A percentile compares a stretch with the other conserved stretches of the same genome.
phyloP scores from a whole-genome alignment of 2,113 vertebrate species.

The Baryphthengus martii region DNA sequence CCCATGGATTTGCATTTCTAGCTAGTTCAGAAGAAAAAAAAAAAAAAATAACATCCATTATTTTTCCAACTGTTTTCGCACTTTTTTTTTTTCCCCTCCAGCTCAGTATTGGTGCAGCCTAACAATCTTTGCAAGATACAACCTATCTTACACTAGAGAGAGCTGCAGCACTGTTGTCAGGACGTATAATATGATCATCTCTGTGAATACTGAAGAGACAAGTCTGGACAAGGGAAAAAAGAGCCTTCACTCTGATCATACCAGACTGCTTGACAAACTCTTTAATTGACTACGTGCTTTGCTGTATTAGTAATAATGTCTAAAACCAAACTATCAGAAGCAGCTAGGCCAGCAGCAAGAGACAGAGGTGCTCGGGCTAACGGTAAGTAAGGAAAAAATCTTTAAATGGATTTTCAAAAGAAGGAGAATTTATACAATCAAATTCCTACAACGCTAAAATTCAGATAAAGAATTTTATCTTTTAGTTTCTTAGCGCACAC shows the following conservation, averaged over 20 bases:
- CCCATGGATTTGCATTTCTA: background rate
- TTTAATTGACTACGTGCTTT: background rate
- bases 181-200: background rate
- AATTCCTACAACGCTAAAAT: background rate
- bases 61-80: background rate
- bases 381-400: background rate
- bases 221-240: background rate
- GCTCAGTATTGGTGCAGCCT: background rate
- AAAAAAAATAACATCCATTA: background rate
- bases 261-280: background rate
- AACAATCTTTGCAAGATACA: background rate
- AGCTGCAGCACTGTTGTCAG: background rate
- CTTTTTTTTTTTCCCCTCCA: background rate
- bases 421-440: background rate
- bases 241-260: background rate
- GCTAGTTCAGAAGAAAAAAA: background rate
- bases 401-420: background rate
- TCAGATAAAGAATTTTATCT: background rate
- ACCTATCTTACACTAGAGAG: background rate
- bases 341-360: background rate
- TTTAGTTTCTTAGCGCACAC: background rate
- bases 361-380: background rate
- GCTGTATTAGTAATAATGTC: background rate
- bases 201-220: background rate
- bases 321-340: background rate